Conservation (phyloP, 2,888 invertebrate genomes). For the Silvanus unidentatus region DNA sequence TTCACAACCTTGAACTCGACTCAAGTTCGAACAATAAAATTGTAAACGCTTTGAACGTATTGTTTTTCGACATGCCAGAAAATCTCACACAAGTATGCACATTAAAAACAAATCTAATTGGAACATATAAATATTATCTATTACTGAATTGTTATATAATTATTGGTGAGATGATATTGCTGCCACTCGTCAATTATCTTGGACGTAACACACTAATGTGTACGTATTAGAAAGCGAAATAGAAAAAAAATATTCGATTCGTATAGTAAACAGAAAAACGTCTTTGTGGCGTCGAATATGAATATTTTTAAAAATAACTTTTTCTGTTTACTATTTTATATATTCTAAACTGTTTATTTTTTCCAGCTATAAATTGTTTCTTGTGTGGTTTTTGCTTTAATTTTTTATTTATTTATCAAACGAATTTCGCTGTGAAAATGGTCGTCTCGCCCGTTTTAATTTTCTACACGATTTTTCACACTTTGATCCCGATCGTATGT, state of each 20-base stretch:
- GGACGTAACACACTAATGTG: slow-evolving; percentile 26
- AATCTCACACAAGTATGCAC: slow-evolving; percentile 14
- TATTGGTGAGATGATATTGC: slow-evolving; percentile 22
- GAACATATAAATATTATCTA: slow-evolving; percentile 17
- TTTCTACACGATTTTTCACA: too few species aligned
- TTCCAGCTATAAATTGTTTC: too few species aligned
- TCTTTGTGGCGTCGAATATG: too few species aligned
- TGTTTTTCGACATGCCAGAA: slow-evolving; percentile 6
- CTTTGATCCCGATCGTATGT: slow-evolving; percentile 21
- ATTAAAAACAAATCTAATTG: too few species aligned
- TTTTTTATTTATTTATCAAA: too few species aligned
- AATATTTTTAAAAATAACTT: too few species aligned
- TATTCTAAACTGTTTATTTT: too few species aligned
- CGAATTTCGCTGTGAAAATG: too few species aligned
- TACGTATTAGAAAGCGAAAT: slow-evolving; percentile 16
- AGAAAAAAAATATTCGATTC: slow-evolving; percentile 5
- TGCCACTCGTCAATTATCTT: slow-evolving; percentile 24
- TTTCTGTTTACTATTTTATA: too few species aligned
- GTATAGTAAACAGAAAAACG: too few species aligned
- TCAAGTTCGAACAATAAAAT: not conserved
- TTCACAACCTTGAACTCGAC: not conserved
- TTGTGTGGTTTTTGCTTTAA: slow-evolving; percentile 9
- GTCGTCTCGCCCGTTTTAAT: too few species aligned
- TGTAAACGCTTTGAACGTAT: not conserved
- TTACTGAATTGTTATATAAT: slow-evolving; percentile 22